These are phyloP conservation scores for Ladona fulva DNA, from an alignment of 1,140 invertebrate genomes.

Conservation along the genomic window DNA sequence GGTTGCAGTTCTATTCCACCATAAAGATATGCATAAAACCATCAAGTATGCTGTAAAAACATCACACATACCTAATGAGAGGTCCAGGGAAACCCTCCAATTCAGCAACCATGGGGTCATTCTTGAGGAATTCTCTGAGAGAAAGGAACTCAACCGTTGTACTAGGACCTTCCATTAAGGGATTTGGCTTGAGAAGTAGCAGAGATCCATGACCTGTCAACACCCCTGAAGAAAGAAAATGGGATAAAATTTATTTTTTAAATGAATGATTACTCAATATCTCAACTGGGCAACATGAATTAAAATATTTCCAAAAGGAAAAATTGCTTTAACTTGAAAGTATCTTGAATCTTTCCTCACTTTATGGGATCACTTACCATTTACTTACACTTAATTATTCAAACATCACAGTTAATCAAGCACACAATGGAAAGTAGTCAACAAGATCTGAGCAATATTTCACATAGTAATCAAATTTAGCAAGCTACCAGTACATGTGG, in stretches of 20 bases:
- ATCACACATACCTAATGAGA: slow-evolving; percentile 49
- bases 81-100: slow-evolving; percentile 66
- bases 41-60: too few relatives aligned
- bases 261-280: slow-evolving; percentile 14
- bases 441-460: too few relatives aligned
- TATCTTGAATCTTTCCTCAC: too few relatives aligned
- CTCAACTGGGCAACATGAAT: slow-evolving; percentile 18
- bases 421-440: too few relatives aligned
- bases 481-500: too few relatives aligned
- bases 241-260: slow-evolving; percentile 16
- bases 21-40: too few relatives aligned
- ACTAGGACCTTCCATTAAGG: slow-evolving; percentile 62
- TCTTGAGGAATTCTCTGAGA: slow-evolving; percentile 45
- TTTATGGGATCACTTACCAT: too few relatives aligned
- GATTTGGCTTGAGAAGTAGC: slow-evolving; percentile 57
- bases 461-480: too few relatives aligned
- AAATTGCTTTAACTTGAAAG: too few relatives aligned
- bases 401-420: too few relatives aligned
- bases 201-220: slow-evolving; percentile 58
- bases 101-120: slow-evolving; percentile 52
- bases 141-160: slow-evolving; percentile 61
- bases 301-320: slow-evolving; percentile 14
- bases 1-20: too few relatives aligned
- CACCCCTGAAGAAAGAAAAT: slow-evolving; percentile 31
- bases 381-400: too few relatives aligned